phyloP scores from a whole-genome alignment of 2,797 vertebrate species.

The Artibeus jamaicensis region DNA sequence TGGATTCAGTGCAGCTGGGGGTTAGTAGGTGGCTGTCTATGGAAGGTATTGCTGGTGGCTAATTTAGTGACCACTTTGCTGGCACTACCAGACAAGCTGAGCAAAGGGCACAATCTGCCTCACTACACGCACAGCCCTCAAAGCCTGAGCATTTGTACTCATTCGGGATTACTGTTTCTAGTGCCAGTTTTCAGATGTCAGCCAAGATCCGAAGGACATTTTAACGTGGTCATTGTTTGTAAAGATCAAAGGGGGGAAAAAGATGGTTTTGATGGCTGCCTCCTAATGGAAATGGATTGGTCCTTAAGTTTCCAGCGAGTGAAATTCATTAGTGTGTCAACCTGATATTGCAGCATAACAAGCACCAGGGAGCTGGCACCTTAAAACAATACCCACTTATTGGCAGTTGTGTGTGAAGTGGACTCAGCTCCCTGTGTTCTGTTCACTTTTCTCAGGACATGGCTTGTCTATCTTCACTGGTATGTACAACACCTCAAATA shows the following conservation, averaged over 20 bases:
- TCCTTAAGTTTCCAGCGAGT: not conserved
- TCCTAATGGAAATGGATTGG: not conserved
- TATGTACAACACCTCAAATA: accelerated
- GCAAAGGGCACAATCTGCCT: not conserved
- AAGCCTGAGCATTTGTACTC: not conserved
- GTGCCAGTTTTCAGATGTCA: not conserved
- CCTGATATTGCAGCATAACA: not conserved
- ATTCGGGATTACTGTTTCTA: not conserved
- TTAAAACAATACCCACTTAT: not conserved
- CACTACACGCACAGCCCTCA: not conserved
- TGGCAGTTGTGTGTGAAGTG: not conserved
- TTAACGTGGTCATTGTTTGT: not conserved
- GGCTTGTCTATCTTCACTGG: not conserved
- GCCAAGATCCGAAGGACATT: not conserved
- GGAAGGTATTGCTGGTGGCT: not conserved
- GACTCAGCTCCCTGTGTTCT: not conserved
- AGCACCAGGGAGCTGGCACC: not conserved
- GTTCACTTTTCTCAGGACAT: not conserved
- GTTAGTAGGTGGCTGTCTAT: not conserved
- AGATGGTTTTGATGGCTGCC: not conserved
- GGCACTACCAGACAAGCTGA: not conserved
- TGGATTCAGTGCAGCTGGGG: not conserved
- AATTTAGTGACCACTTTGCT: not conserved
- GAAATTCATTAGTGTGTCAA: not conserved
- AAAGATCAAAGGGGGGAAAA: not conserved